Percentiles rank a stretch among this genome's conserved stretches.
Evolutionary conservation across 2,113 vertebrate species (phyloP).

Genomic region (Dasyprocta punctata): DNA sequence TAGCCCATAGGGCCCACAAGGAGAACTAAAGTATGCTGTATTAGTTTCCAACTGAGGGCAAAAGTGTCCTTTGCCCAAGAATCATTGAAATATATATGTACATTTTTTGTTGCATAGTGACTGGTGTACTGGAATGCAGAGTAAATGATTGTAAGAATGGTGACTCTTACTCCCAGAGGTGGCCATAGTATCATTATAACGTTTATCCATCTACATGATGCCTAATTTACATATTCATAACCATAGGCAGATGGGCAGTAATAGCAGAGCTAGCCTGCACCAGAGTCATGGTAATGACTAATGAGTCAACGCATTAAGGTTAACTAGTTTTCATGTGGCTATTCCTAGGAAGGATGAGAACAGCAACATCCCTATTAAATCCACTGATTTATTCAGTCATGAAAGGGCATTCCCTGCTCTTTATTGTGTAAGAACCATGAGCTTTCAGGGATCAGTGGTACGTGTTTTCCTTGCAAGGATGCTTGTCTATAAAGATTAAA

Average conservation of each 20-base stretch:
- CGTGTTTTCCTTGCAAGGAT: background rate
- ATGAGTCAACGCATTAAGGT: background rate
- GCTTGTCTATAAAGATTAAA: background rate
- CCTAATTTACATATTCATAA: background rate
- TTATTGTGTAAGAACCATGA: background rate
- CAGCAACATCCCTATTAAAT: background rate
- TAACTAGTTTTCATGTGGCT: background rate
- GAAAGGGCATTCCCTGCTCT: background rate
- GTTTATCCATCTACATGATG: background rate
- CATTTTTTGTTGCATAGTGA: constrained; percentile 9
- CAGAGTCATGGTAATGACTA: background rate
- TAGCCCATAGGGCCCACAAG: background rate
- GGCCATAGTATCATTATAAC: background rate
- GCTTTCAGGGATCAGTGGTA: background rate
- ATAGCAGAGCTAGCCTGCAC: background rate
- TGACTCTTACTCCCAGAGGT: background rate
- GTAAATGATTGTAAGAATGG: background rate
- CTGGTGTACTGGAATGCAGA: background rate
- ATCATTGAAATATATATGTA: background rate
- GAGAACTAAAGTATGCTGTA: background rate
- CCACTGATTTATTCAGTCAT: background rate
- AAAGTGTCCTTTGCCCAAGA: background rate
- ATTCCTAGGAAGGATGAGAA: background rate
- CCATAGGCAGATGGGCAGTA: background rate
- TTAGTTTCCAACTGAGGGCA: background rate